Base-by-base conservation (phyloP, 2,797 vertebrate genomes). In the Scleropages formosus region DNA sequence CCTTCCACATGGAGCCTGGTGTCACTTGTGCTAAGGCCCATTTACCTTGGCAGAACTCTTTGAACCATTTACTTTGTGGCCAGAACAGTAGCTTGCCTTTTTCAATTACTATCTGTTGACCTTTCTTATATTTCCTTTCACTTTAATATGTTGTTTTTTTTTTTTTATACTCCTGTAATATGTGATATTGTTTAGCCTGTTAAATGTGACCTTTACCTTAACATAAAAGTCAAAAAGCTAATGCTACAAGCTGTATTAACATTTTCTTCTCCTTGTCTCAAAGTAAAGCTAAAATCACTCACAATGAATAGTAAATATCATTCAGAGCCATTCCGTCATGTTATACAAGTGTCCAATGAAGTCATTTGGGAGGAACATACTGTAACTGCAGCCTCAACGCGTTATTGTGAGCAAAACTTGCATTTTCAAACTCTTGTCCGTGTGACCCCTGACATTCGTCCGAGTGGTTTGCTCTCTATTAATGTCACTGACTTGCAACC, bases 291-390 rank as follows among this genome's bases (percentile, higher is more conserved):
- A 66, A 51, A 2, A 63, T 22, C 47, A 44, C 63, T 49, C 31
- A 31, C 31, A 6, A 31, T 39, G 31, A 39, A 46, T 9, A 3
- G 31, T 20, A 68, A 68, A 51, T n/a, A 47, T 15, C 66, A 53
- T 11, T 7, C n/a, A 47, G 63, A 73, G 22, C 26, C 18, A 27
- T 68, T 75, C 53, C 73, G 75, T 68, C 64, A 67, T 53, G 59
- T 46, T 68, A 51, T 27, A 0, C 51, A 39, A 12, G 26, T n/a
- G 47, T 56, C 47, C 31, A 22, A 49, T 18, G 20, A 47, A 39
- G 22, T n/a, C 12, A 20, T 26, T 65, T 27, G 26, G 44, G 10
- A 18, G 67, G 44, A 10, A 67, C n/a, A n/a, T n/a, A n/a, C 47
- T 18, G 11, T 44, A 46, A 47, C 47, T 11, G 20, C 10, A 6